Conservation (phyloP, 2,113 vertebrate genomes). For the Cyprinodon brontotheroides region DNA sequence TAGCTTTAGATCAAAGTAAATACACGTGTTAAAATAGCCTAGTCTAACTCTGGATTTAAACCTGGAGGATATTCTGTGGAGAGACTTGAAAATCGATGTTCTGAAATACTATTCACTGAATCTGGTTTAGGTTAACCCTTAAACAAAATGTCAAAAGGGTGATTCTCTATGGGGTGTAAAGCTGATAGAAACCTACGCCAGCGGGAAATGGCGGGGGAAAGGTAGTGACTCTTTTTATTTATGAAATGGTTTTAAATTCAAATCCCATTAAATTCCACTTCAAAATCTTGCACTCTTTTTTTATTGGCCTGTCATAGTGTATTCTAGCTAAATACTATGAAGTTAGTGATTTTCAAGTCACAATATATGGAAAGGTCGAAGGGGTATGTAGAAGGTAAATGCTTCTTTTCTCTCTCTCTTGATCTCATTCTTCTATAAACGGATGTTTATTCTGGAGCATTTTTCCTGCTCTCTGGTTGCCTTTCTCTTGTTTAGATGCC, state of each 20-base stretch:
- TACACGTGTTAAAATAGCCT: background rate
- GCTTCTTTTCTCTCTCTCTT: conserved; percentile 26
- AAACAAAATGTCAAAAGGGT: background rate
- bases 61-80: background rate
- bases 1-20: background rate
- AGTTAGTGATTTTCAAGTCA: background rate
- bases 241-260: background rate
- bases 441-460: conserved; percentile 35
- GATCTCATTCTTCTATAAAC: conserved; percentile 29
- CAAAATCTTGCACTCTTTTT: background rate
- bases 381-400: background rate
- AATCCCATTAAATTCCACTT: background rate
- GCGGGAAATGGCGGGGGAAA: background rate
- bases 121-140: background rate
- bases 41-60: background rate
- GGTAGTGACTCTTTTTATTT: background rate
- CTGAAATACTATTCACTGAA: background rate
- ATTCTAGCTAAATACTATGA: background rate
- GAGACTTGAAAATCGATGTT: background rate
- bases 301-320: background rate
- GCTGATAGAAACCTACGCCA: background rate
- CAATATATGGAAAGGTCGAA: background rate
- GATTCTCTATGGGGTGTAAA: background rate
- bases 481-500: conserved; percentile 72
- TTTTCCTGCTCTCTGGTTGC: conserved; percentile 59